These are phyloP conservation scores for Pammene fasciana DNA, from an alignment of 2,888 invertebrate species.

Conservation along the genomic window DNA sequence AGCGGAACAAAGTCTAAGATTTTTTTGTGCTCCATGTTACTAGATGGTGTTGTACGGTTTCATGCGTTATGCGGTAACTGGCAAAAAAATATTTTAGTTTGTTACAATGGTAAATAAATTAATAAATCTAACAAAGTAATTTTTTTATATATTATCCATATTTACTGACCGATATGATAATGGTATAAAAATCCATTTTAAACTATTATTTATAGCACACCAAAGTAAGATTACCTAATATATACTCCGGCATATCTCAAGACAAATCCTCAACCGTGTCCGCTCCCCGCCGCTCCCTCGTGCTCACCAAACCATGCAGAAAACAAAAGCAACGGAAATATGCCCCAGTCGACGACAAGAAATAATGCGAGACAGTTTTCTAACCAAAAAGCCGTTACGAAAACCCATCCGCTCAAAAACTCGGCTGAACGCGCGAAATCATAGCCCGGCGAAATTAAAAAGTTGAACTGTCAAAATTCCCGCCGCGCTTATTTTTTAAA, in stretches of 20 bases:
- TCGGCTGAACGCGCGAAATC: slow-evolving; percentile 22
- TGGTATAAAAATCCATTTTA: too few relatives aligned
- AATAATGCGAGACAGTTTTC: slow-evolving; percentile 70
- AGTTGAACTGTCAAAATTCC: slow-evolving; percentile 28
- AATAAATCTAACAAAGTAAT: too few relatives aligned
- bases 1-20: too few relatives aligned
- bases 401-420: slow-evolving; percentile 17
- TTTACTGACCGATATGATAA: too few relatives aligned
- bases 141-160: too few relatives aligned
- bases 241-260: slow-evolving; percentile 47
- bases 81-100: too few relatives aligned
- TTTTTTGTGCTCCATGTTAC: too few relatives aligned
- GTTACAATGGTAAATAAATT: too few relatives aligned
- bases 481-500: slow-evolving; percentile 4
- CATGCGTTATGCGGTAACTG: too few relatives aligned
- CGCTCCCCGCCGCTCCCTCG: slow-evolving; percentile 66
- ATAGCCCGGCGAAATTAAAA: slow-evolving; percentile 25
- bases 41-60: too few relatives aligned
- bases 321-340: slow-evolving; percentile 79
- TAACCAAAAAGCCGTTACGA: slow-evolving; percentile 46
- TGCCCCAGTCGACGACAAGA: slow-evolving; percentile 78
- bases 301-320: slow-evolving; percentile 76
- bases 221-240: too few relatives aligned
- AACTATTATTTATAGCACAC: too few relatives aligned
- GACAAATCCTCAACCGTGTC: slow-evolving; percentile 47